Evolutionary conservation across 2,113 vertebrate genomes (phyloP).

Genomic region (Gasterosteus aculeatus): DNA sequence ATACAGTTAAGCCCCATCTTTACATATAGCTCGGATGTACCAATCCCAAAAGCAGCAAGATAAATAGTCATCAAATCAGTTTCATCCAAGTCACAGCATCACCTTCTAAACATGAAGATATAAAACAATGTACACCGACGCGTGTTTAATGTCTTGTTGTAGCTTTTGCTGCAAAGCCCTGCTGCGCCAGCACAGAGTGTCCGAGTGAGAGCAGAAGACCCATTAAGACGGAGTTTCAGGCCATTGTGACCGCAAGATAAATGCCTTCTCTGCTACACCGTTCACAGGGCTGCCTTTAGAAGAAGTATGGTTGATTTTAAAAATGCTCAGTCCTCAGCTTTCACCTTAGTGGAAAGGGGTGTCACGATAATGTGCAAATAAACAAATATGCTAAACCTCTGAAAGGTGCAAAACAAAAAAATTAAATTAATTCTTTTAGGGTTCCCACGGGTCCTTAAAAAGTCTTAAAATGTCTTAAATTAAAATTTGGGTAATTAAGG

Average conservation of each 20-base stretch:
- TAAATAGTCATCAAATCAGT: background rate
- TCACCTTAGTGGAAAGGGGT: background rate
- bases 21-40: background rate
- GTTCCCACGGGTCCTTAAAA: too few relatives aligned
- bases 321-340: background rate
- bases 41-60: background rate
- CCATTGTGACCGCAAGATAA: background rate
- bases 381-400: background rate
- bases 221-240: conserved; percentile 1
- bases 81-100: background rate
- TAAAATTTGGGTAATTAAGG: too few relatives aligned
- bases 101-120: background rate
- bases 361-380: background rate
- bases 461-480: too few relatives aligned
- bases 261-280: background rate
- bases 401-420: background rate
- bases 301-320: conserved; percentile 10
- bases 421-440: background rate
- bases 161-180: background rate
- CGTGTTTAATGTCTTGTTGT: background rate
- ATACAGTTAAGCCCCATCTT: background rate
- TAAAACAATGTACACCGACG: background rate
- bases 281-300: background rate
- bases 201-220: conserved; percentile 1
- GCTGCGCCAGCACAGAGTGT: background rate